phyloP scores from a whole-genome alignment of 2,113 vertebrate species.

The Andinoacara biseriatus region DNA sequence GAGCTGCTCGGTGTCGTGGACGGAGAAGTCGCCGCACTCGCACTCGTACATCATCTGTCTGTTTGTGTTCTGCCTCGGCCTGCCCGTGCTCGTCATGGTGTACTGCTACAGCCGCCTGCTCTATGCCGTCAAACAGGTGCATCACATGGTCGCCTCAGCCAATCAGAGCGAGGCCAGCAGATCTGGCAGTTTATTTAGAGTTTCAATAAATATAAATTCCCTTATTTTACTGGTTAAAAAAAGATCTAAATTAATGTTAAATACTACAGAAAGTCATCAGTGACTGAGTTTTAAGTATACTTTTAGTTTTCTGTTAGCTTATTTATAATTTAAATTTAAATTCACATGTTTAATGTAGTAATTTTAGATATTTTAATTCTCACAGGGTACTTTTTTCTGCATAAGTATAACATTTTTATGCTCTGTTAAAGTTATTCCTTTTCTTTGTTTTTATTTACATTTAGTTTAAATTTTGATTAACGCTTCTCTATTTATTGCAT shows the following conservation, averaged over 20 bases:
- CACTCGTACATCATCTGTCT: constrained; percentile 82
- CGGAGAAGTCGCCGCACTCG: constrained; percentile 63
- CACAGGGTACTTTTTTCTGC: neutral
- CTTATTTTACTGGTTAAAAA: no score
- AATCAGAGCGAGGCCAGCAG: neutral
- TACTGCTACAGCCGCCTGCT: constrained; percentile 82
- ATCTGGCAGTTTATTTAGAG: no score
- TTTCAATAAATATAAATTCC: no score
- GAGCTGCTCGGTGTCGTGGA: constrained; percentile 82
- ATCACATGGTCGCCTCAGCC: neutral
- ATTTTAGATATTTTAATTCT: neutral
- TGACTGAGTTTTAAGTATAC: no score
- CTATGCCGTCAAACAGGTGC: constrained; percentile 79
- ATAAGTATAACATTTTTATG: neutral
- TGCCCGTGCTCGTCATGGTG: constrained; percentile 79
- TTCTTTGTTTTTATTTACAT: no score
- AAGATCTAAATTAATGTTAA: no score
- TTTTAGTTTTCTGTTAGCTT: no score
- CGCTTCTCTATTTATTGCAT: no score
- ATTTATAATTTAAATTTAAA: no score
- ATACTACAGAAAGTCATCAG: no score
- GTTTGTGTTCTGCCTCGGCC: constrained; percentile 82
- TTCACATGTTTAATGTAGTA: no score
- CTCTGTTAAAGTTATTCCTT: neutral
- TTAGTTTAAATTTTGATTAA: no score